Conservation (phyloP, 2,888 invertebrate genomes). For the Keiferia lycopersicella region DNA sequence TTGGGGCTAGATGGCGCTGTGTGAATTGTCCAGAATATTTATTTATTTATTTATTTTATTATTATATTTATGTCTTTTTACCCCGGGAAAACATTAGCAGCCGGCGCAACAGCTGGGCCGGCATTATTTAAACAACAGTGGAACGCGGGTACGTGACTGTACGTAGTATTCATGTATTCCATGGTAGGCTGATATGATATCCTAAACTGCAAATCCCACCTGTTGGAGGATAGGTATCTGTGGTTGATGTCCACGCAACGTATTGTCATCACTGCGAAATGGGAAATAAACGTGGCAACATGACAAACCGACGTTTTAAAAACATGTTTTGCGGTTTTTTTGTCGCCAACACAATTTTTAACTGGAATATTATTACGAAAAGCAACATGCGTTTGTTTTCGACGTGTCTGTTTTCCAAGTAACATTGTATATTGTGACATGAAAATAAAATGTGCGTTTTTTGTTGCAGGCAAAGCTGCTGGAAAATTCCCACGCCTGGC, state of each 20-base stretch:
- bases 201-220: too few species aligned
- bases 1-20: too few species aligned
- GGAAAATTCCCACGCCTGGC: conserved; percentile 96
- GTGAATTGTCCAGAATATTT: too few species aligned
- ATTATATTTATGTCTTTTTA: too few species aligned
- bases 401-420: conserved; percentile 31
- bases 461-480: conserved; percentile 92
- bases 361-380: conserved; percentile 37
- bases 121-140: too few species aligned
- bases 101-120: too few species aligned
- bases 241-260: conserved; percentile 38
- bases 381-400: conserved; percentile 32
- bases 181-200: too few species aligned
- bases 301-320: conserved; percentile 40
- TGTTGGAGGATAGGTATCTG: too few species aligned
- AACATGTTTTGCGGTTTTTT: conserved; percentile 40
- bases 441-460: conserved; percentile 38
- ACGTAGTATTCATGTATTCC: too few species aligned
- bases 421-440: conserved; percentile 24
- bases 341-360: conserved; percentile 32
- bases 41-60: too few species aligned
- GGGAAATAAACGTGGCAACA: conserved; percentile 30
- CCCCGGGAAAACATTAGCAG: too few species aligned
- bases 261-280: conserved; percentile 35
- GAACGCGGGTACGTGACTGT: too few species aligned